Percentiles rank a stretch among this genome's conserved stretches.
These are phyloP conservation scores for Ephydatia muelleri DNA, from an alignment of 37 sponge, comb jelly and placozoan species.

Conservation along the genomic window DNA sequence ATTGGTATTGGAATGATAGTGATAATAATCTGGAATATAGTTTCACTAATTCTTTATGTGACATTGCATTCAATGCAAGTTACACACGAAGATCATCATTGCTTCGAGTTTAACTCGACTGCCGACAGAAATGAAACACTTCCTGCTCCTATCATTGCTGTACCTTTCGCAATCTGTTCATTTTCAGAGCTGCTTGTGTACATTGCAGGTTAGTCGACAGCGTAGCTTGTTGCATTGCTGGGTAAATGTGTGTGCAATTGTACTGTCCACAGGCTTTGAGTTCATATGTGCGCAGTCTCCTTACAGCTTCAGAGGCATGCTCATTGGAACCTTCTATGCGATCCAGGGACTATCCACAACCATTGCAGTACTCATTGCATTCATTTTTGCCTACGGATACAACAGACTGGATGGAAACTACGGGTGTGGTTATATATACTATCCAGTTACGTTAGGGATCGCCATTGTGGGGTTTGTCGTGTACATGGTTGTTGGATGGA, in stretches of 20 bases:
- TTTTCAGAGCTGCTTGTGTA: no score
- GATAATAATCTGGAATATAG: neutral
- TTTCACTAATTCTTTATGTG: no score
- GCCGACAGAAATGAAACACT: no score
- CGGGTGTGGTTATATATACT: neutral
- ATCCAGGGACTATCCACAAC: neutral
- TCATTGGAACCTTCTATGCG: neutral
- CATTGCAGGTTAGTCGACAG: no score
- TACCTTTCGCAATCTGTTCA: no score
- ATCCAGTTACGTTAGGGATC: neutral
- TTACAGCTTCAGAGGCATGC: conserved; percentile 24
- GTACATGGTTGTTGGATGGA: neutral
- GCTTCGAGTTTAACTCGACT: no score
- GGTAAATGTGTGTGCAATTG: no score
- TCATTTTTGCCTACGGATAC: neutral
- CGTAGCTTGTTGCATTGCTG: no score
- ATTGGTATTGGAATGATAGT: conserved; percentile 3
- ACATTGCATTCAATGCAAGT: no score
- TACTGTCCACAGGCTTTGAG: neutral
- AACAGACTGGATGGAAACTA: neutral
- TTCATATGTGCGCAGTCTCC: conserved; percentile 39
- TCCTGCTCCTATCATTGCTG: no score
- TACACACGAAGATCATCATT: no score
- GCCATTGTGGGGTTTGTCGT: neutral
- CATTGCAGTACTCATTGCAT: neutral